Evolutionary conservation across 2,888 invertebrate genomes (phyloP), one percentile per base, ranked within the genome.

Genomic region (Cephus pulcher): DNA sequence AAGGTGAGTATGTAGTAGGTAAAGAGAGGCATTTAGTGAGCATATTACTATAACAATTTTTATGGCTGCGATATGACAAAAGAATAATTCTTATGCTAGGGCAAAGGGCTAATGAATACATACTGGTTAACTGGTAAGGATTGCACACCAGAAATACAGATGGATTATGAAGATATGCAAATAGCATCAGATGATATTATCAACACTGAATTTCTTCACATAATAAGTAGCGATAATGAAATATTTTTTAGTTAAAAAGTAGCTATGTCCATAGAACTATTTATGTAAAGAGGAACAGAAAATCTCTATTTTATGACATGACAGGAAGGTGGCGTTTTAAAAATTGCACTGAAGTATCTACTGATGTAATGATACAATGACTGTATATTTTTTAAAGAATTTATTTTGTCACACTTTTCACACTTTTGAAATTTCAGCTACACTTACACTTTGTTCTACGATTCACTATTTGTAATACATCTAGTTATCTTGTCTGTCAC

Each of bases 81-180:
- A 32, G 3, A 56, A 12, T 34, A 2, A 23, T 56, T 78, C 11
- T 79, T 75, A 81, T 88, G 88, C 11, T 90, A 94, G 94, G 94
- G 94, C 0, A 94, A 94, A 88, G 94, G 94, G 9, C 83, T 82
- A 11, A 93, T 94, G 94, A 93, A 93, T 82, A 94, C 94, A 0
- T 93, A 92, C 81, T 94, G 93, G 93, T 88, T 94, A 70, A 75
- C 92, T 1, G 93, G 93, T 12, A 93, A 93, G 83, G 83, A 89
- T 0, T 75, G 69, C 23, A 76, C 40, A n/a, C 69, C 33, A 75
- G 85, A 85, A 34, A 84, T 32, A 34, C 68, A 33, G 6, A 23
- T 15, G 32, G 78, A 78, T 11, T 71, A 70, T 12, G 73, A 73
- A 34, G 76, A 78, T n/a, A 68, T 30, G 11, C 32, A 75, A 33